phyloP scores from a whole-genome alignment of 2,797 vertebrate genomes.

The Dicrostonyx torquatus region DNA sequence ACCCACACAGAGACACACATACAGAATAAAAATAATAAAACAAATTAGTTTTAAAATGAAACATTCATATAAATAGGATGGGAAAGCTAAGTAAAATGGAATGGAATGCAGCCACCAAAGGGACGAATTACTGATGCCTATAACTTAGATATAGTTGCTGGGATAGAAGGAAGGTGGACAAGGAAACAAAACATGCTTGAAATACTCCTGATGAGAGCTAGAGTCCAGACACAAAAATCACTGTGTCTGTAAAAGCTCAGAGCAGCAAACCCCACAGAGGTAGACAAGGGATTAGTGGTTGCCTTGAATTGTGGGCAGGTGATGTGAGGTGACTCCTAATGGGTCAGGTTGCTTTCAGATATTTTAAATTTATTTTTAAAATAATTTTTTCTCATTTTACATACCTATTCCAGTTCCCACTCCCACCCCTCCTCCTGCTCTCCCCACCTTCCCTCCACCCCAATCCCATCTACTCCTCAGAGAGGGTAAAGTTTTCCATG shows the following conservation, averaged over 20 bases:
- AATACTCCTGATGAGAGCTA: not conserved
- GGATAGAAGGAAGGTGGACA: not conserved
- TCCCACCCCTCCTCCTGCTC: too few species aligned
- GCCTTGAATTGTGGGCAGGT: not conserved
- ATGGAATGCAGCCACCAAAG: constrained; percentile 16
- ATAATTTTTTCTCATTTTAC: too few species aligned
- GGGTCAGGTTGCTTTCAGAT: constrained; percentile 1
- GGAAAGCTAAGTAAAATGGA: not conserved
- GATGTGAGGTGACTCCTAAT: not conserved
- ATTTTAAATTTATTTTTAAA: too few species aligned
- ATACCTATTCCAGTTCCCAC: too few species aligned
- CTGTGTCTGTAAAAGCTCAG: not conserved
- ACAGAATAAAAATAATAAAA: not conserved
- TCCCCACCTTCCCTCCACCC: too few species aligned
- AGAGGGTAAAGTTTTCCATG: too few species aligned
- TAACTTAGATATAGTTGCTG: not conserved
- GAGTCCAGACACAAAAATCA: constrained; percentile 9
- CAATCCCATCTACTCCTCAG: too few species aligned
- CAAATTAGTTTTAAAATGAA: not conserved
- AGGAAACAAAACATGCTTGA: not conserved
- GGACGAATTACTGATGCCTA: not conserved
- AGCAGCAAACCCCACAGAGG: not conserved
- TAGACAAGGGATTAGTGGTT: not conserved
- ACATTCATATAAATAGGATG: not conserved
- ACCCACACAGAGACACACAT: not conserved